Evolutionary conservation across 1,140 invertebrate species (phyloP).

Genomic region (Hormaphis cornu): DNA sequence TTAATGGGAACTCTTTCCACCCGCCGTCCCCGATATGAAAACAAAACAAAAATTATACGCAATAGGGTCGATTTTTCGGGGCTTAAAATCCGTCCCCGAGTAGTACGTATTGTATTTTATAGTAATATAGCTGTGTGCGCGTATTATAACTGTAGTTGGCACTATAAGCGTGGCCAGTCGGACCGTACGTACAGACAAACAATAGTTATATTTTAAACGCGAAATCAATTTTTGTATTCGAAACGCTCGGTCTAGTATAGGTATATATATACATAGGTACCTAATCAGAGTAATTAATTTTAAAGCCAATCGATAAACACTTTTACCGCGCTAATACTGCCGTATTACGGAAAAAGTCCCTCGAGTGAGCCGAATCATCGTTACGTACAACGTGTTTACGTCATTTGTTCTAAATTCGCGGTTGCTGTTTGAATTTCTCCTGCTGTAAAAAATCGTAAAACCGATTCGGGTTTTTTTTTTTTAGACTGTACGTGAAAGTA

Average conservation of each 20-base stretch:
- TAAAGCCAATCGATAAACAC: conserved; percentile 28
- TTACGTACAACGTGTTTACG: no score
- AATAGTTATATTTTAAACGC: neutral
- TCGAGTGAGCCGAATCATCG: neutral
- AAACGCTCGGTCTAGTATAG: conserved; percentile 16
- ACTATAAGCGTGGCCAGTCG: neutral
- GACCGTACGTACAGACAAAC: neutral
- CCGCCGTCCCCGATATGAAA: neutral
- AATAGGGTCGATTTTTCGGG: conserved; percentile 10
- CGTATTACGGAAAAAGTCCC: neutral
- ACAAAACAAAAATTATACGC: conserved; percentile 23
- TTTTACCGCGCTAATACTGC: neutral
- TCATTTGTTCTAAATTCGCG: no score
- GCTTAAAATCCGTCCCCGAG: conserved; percentile 3
- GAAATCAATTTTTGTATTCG: conserved; percentile 24
- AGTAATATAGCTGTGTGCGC: neutral
- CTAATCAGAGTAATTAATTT: conserved; percentile 13
- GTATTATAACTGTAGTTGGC: conserved; percentile 9
- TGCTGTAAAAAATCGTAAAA: no score
- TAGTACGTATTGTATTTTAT: neutral
- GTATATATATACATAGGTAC: neutral
- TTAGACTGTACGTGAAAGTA: no score
- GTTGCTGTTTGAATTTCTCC: no score
- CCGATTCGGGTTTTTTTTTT: no score
- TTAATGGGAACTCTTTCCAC: conserved; percentile 30